Base-by-base conservation (phyloP, 2,888 invertebrate species). In the Adelognathus sp. region DNA sequence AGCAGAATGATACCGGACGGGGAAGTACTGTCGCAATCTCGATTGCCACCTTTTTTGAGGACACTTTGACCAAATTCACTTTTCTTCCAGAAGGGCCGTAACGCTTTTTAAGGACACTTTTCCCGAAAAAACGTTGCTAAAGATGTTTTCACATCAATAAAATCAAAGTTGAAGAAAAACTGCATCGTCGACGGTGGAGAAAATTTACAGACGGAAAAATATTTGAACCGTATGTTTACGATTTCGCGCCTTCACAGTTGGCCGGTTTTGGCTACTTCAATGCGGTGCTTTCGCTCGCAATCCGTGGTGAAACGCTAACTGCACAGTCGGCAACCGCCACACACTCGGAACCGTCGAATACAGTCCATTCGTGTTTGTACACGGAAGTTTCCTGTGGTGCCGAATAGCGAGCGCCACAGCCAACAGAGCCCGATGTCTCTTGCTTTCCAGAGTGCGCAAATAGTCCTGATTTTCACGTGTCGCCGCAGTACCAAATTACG, bases 391-490 rank as follows among this genome's bases (percentile, higher is more conserved):
- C 78, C 70, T 66, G 64, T 70, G 54, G 52, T 36, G 58, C 21
- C 74, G 78, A 78, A 74, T 74, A n/a, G n/a, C 36, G 78, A 70
- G 70, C 69, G 58, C 27, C 69, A n/a, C n/a, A n/a, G 46, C 58
- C 72, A 58, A 70, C 50, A 67, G 46, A 46, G 21, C 46, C 2
- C 61, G 50, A 31, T 16, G 54, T 69, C 44, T 21, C 56, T 39
- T 58, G 36, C 27, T 46, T 52, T 39, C 73, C 41, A 52, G 64
- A 58, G 52, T 70, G 58, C 60, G 74, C 78, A 74, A 78, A 78
- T 60, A 78, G 70, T 66, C 73, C 74, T 74, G 74, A 78, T 78
- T 78, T 74, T 70, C 74, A 70, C 63, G 60, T 70, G 64, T 60
- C 73, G 27, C 74, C 58, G 52, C 60, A 54, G 60, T 46, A 44